These are phyloP conservation scores for Garra rufa DNA, from an alignment of 2,113 vertebrate species.

Conservation along the genomic window DNA sequence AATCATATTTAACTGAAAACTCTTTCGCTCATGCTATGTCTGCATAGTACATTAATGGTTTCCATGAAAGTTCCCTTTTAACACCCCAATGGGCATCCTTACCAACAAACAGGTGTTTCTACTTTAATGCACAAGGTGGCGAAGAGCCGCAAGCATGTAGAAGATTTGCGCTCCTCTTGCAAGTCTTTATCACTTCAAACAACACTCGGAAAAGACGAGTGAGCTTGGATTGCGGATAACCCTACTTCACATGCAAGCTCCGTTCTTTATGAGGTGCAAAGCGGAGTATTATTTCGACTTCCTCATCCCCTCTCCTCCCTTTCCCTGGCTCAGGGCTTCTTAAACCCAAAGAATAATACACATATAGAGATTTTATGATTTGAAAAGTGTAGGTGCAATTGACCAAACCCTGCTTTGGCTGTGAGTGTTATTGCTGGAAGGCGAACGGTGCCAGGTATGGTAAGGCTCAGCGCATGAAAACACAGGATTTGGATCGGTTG, in stretches of 20 bases:
- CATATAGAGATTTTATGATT: constrained; percentile 66
- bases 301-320: constrained; percentile 45
- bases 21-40: background rate
- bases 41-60: background rate
- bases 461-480: constrained; percentile 40
- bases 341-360: constrained; percentile 65
- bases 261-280: constrained; percentile 75
- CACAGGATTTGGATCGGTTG: constrained; percentile 40
- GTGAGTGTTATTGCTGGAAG: constrained; percentile 25
- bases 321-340: constrained; percentile 50
- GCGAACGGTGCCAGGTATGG: constrained; percentile 54
- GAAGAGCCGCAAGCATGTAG: constrained; percentile 1
- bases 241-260: constrained; percentile 58
- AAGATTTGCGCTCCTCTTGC: constrained; percentile 37
- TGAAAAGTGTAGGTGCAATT: constrained; percentile 70
- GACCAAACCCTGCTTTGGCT: constrained; percentile 62
- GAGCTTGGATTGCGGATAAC: constrained; percentile 56
- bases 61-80: background rate
- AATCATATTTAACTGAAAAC: background rate
- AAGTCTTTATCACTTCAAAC: constrained; percentile 45
- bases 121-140: constrained; percentile 6
- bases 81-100: background rate
- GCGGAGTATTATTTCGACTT: constrained; percentile 62
- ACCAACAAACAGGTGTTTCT: constrained; percentile 43
- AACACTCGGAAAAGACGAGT: constrained; percentile 49